Base-by-base conservation (phyloP, 53 echinoderm and acorn worm genomes). In the Hippasteria phrygiana region DNA sequence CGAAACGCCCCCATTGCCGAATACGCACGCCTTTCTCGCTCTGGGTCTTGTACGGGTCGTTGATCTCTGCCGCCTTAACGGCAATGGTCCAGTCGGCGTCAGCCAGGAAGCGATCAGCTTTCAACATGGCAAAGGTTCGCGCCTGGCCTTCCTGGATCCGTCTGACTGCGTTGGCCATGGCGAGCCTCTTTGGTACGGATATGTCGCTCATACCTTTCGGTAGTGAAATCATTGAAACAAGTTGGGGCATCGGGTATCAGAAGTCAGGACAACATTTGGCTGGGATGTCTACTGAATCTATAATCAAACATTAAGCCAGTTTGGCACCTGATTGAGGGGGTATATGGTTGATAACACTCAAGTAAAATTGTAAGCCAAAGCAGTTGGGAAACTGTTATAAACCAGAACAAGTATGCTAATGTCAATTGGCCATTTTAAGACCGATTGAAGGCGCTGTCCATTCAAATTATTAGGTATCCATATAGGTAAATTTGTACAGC, bases 71-170 rank as follows among this genome's bases (percentile, higher is more conserved):
- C 6, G 91, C 97, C 40, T 50, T 79, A 11, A 90, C 92, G 0
- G 93, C 97, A n/a, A 97, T 95, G 16, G 91, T 87, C 95, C 95
- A 97, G 83, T 97, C 97, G 24, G 97, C 93, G 74, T 97, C 97
- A 8, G 97, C 97, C 34, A 97, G 84, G 80, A 97, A 97, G 22
- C 97, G 88, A 79, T 97, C 97, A 0, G 95, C 90, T 69, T 95
- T 95, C 45, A 97, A 87, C 97, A 97, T 97, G 39, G 93, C 83
- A 54, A 97, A 92, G 24, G 95, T 95, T 24, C 97, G 83, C 1
- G 75, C 43, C 54, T 97, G 97, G 0, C 92, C 92, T 41, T 97
- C 91, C 56, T 90, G 92, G 9, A 97, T 90, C 20, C 92, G 88
- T 28, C 92, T 59, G 47, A 97, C 97, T 0, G 97, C 97, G 73